These are phyloP conservation scores for Donacobius atricapilla DNA, from an alignment of 2,113 vertebrate genomes.

Conservation along the genomic window DNA sequence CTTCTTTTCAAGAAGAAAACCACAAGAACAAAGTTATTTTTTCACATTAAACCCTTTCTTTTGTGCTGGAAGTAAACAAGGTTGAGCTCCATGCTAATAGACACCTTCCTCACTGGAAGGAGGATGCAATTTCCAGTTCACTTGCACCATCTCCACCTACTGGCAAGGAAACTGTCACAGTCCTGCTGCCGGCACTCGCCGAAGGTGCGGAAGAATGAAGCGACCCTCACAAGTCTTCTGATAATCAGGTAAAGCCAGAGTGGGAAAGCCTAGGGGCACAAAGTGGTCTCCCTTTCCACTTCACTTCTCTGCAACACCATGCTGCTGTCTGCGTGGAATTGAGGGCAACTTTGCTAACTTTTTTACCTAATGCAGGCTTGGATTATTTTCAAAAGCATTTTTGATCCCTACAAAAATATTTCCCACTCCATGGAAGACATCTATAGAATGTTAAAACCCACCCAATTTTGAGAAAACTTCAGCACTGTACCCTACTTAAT, in stretches of 20 bases:
- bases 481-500: not conserved
- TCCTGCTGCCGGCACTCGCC: fast-evolving
- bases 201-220: not conserved
- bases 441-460: not conserved
- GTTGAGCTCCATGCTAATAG: not conserved
- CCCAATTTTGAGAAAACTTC: not conserved
- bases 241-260: fast-evolving
- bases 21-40: not conserved
- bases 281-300: not conserved
- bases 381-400: not conserved
- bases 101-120: not conserved
- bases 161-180: not conserved
- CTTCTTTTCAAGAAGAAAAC: not conserved
- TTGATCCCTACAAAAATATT: not conserved
- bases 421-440: not conserved
- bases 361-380: not conserved
- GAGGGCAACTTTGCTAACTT: not conserved
- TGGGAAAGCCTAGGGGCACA: not conserved
- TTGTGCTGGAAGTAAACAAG: not conserved
- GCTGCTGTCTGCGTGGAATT: fast-evolving
- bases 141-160: not conserved
- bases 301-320: not conserved
- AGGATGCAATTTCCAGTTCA: not conserved
- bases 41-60: not conserved
- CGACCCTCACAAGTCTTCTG: not conserved